Evolutionary conservation across 1,140 invertebrate species (phyloP), one percentile per base, ranked within the genome.

Genomic region (Drosophila mauritiana): DNA sequence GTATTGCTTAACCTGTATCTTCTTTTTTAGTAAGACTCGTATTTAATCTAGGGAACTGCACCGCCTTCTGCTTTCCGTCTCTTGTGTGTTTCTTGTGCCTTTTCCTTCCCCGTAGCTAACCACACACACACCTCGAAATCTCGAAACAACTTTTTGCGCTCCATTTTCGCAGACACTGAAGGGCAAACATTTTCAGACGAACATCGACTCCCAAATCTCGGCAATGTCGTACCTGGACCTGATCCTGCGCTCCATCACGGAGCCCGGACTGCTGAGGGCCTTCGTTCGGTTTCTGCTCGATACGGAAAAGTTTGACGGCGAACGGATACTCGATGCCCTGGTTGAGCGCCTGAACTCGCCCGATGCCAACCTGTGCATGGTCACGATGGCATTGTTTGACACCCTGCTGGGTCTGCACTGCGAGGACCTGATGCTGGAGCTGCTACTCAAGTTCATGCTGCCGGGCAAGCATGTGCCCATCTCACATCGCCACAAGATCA

Each of bases 391-490:
- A 0, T 90, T 99, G 8, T 97, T 99, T 91, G 96, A 98, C 92
- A 98, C 98, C 0, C 93, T 99, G 55, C 93, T 99, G 25, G 96
- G 98, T 81, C 93, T 99, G 43, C 97, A 98, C 91, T 99, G 97
- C 93, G 98, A 99, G 93, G 98, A 99, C 92, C 95, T 99, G n/a
- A 98, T 99, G 96, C 93, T 98, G 79, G 97, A 98, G 90, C 93
- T 99, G 27, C 94, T 99, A 51, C 96, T 98, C 74, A 96, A 96
- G 93, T 96, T 98, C 90, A 93, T 99, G 49, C 94, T 96, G 74
- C 97, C 97, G 12, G 97, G 97, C 88, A 96, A 96, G n/a, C 97
- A 99, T 93, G 94, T 99, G 0, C 97, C 98, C 95, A 94, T 97
- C 8, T 97, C 96, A 20, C 96, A 97, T 91, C 94, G 96, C 39